These are phyloP conservation scores for Channallabes apus DNA, from an alignment of 2,797 vertebrate genomes.

Conservation along the genomic window DNA sequence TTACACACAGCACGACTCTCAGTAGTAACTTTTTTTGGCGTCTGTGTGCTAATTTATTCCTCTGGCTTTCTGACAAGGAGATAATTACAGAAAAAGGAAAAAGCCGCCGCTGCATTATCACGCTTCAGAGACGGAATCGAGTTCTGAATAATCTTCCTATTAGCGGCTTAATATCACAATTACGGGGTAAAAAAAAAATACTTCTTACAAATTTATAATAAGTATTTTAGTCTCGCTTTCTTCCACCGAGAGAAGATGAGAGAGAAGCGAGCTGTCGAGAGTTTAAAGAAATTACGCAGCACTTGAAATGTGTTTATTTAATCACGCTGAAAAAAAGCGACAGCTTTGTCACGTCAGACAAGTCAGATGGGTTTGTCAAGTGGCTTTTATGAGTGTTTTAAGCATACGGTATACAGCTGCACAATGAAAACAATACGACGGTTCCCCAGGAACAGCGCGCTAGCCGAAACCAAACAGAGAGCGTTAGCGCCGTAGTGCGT, in stretches of 20 bases:
- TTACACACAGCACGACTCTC: background rate
- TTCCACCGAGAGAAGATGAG: background rate
- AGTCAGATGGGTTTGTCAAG: no score
- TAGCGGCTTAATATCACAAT: conserved; percentile 12
- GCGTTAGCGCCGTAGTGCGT: background rate
- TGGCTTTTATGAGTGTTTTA: no score
- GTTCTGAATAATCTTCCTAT: conserved; percentile 3
- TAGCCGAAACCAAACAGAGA: no score
- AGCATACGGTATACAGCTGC: no score
- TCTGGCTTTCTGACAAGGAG: conserved; percentile 26
- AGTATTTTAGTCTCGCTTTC: background rate
- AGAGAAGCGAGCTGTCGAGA: background rate
- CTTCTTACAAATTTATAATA: conserved; percentile 13
- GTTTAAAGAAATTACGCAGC: background rate
- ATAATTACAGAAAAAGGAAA: conserved; percentile 22
- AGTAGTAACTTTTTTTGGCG: background rate
- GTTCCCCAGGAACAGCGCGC: no score
- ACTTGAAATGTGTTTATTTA: background rate
- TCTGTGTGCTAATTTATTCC: conserved; percentile 27
- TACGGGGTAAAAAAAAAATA: background rate
- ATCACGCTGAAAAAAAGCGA: background rate
- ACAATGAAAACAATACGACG: no score
- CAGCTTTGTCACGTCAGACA: no score
- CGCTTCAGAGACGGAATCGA: background rate
- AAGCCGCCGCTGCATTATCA: background rate